phyloP scores from a whole-genome alignment of 2,113 vertebrate species.

The Orcinus orca region DNA sequence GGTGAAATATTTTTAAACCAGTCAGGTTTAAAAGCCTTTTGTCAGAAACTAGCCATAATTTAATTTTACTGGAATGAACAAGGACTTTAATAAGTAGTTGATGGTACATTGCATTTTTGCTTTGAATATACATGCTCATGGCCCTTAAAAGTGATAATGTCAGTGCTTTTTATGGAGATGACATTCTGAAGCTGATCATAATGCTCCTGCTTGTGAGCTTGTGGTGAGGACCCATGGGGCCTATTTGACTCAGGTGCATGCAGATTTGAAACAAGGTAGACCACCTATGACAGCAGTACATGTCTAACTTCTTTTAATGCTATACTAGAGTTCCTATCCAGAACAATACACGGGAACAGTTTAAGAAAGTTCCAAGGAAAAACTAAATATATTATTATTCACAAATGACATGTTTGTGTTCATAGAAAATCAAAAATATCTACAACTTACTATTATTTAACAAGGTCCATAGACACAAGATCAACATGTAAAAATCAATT shows the following conservation, averaged over 20 bases:
- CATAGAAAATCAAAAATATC: not conserved
- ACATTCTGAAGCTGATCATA: not conserved
- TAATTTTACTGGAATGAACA: not conserved
- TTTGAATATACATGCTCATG: not conserved
- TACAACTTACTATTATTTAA: not conserved
- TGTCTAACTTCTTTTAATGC: not conserved
- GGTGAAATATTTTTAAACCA: not conserved
- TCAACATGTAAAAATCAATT: not conserved
- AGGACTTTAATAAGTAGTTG: conserved; percentile 18
- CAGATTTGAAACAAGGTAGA: not conserved
- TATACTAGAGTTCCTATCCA: not conserved
- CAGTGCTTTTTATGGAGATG: not conserved
- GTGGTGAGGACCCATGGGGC: not conserved
- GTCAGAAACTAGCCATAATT: not conserved
- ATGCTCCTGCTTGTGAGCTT: not conserved
- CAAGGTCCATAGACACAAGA: not conserved
- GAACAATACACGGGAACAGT: not conserved
- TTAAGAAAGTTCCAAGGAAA: not conserved
- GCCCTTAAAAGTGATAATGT: not conserved
- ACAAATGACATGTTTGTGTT: not conserved
- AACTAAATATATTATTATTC: not conserved
- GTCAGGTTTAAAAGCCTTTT: not conserved
- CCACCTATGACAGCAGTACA: not conserved
- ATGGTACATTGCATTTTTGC: not conserved
- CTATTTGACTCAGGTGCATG: not conserved